Percentiles rank a stretch among this genome's conserved stretches.
Evolutionary conservation across 2,797 vertebrate species (phyloP).

Genomic region (Mastacembelus armatus): DNA sequence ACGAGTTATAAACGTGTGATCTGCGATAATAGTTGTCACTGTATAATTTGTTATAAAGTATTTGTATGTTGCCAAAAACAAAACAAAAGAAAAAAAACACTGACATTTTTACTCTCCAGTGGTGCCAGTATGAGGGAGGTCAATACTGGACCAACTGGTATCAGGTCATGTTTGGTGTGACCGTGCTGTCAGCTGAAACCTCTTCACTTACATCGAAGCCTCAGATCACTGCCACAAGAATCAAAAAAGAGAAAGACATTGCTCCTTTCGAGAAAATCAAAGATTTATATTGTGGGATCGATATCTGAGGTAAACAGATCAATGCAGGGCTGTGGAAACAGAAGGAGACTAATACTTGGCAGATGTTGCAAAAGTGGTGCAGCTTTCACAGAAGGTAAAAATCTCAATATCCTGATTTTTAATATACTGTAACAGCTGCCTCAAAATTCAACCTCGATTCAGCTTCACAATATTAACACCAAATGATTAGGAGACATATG

Average conservation of each 20-base stretch:
- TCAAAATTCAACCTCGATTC: not conserved
- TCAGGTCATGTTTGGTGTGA: slow-evolving; percentile 7
- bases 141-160: slow-evolving; percentile 25
- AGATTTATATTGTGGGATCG: slow-evolving; percentile 57
- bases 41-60: too few species aligned
- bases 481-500: slow-evolving; percentile 15
- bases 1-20: too few species aligned
- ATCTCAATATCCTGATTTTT: slow-evolving; percentile 9
- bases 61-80: too few species aligned
- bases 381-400: not conserved
- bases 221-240: slow-evolving; percentile 18
- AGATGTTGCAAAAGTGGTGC: slow-evolving; percentile 31
- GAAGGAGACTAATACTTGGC: slow-evolving; percentile 34
- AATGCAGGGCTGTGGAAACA: slow-evolving; percentile 40
- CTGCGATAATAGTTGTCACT: too few species aligned
- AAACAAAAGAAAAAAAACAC: too few species aligned
- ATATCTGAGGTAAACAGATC: slow-evolving; percentile 63
- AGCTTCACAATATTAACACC: not conserved
- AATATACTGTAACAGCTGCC: not conserved
- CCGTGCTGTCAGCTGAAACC: slow-evolving; percentile 37
- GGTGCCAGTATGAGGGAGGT: slow-evolving; percentile 14
- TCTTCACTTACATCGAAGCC: slow-evolving; percentile 38
- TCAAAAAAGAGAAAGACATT: slow-evolving; percentile 13
- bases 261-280: slow-evolving; percentile 52
- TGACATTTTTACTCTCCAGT: slow-evolving; percentile 2